phyloP scores from a whole-genome alignment of 1,140 invertebrate genomes.

The Drosophila ambigua region DNA sequence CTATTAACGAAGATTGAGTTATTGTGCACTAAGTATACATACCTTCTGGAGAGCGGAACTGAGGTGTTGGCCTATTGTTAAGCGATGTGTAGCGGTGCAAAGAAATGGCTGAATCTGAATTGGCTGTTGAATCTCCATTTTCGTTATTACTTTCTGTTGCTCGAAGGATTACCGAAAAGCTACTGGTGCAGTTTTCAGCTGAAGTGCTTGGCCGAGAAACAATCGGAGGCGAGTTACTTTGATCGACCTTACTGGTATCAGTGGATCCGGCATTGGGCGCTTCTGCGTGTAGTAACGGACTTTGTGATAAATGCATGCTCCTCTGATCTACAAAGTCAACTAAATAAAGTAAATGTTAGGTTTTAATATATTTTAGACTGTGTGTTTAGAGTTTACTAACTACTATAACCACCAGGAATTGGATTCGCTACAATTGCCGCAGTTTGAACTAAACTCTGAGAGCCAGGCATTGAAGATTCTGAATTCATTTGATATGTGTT shows the following conservation, averaged over 20 bases:
- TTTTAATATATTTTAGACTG: background rate
- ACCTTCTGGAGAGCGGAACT: slow-evolving; percentile 71
- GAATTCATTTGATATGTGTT: slow-evolving; percentile 94
- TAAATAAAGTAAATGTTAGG: slow-evolving; percentile 19
- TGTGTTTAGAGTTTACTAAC: slow-evolving; percentile 84
- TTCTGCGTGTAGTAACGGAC: slow-evolving; percentile 52
- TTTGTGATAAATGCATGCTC: slow-evolving; percentile 65
- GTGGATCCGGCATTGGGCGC: slow-evolving; percentile 31
- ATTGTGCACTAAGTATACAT: slow-evolving; percentile 3
- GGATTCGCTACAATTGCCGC: slow-evolving; percentile 45
- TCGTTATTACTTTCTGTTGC: slow-evolving; percentile 44
- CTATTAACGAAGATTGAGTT: background rate
- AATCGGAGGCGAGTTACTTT: slow-evolving; percentile 57
- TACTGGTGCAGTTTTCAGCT: slow-evolving; percentile 42
- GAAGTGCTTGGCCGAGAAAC: slow-evolving; percentile 31
- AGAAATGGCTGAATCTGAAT: slow-evolving; percentile 44
- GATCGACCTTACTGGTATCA: slow-evolving; percentile 61
- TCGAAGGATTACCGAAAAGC: slow-evolving; percentile 72
- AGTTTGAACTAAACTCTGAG: slow-evolving; percentile 81
- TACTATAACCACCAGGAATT: slow-evolving; percentile 86
- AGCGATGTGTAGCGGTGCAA: slow-evolving; percentile 76
- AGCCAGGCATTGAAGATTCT: slow-evolving; percentile 44
- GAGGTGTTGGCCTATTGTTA: slow-evolving; percentile 52
- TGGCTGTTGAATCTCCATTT: slow-evolving; percentile 35
- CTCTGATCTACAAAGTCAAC: slow-evolving; percentile 82